phyloP scores from a whole-genome alignment of 1,140 invertebrate genomes.

The Dendroctonus ponderosae region DNA sequence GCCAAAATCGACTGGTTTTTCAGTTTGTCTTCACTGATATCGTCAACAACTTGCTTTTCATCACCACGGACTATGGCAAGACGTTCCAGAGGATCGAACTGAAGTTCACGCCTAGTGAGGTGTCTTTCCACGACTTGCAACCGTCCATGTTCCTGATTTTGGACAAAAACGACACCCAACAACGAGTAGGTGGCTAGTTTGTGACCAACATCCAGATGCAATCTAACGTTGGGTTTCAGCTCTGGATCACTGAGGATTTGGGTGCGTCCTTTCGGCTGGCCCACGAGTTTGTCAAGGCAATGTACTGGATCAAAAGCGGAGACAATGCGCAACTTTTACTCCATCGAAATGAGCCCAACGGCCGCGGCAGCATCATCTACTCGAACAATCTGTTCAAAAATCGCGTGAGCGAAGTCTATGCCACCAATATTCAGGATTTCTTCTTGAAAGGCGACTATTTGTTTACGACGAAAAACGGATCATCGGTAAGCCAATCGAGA shows the following conservation, averaged over 20 bases:
- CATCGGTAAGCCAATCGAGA: slow-evolving; percentile 49
- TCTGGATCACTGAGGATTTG: slow-evolving; percentile 75
- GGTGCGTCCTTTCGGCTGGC: slow-evolving; percentile 68
- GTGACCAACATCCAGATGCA: neutral
- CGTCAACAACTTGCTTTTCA: slow-evolving; percentile 72
- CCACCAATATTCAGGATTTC: slow-evolving; percentile 75
- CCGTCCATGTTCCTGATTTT: slow-evolving; percentile 62
- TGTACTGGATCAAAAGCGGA: slow-evolving; percentile 63
- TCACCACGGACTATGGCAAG: slow-evolving; percentile 70
- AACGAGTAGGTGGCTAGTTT: slow-evolving; percentile 58
- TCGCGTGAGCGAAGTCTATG: slow-evolving; percentile 55
- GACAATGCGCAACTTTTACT: slow-evolving; percentile 60
- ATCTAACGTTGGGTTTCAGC: slow-evolving; percentile 52
- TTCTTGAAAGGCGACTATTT: slow-evolving; percentile 79
- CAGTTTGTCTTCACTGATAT: slow-evolving; percentile 85
- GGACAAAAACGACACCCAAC: slow-evolving; percentile 68
- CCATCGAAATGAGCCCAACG: slow-evolving; percentile 65
- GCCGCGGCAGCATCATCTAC: slow-evolving; percentile 62
- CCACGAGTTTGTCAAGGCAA: slow-evolving; percentile 73
- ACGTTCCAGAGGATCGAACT: slow-evolving; percentile 62
- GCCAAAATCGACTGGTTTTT: slow-evolving; percentile 9
- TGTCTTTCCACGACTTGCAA: slow-evolving; percentile 71
- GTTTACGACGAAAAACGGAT: slow-evolving; percentile 71
- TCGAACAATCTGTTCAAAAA: slow-evolving; percentile 50
- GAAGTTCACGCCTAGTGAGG: slow-evolving; percentile 72